Base-by-base conservation (phyloP, 1,140 invertebrate genomes). In the Myzus persicae region DNA sequence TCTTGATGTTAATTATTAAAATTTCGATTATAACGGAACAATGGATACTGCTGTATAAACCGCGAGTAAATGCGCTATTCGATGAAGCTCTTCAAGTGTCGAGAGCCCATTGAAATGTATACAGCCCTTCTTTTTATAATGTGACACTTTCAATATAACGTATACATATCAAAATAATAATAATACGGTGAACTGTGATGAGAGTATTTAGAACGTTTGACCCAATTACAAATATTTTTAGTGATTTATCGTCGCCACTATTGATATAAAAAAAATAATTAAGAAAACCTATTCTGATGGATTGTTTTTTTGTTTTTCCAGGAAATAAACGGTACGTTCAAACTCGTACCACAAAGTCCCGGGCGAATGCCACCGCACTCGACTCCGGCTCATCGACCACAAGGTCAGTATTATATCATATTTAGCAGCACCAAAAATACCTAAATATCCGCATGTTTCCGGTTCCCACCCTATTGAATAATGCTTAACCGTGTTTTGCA, bases 291-390 rank as follows among this genome's bases (percentile, higher is more conserved):
- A 22, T n/a, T 38, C 24, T 91, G 26, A n/a, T 36, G 1, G 9
- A 92, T 31, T 51, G 46, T 54, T 93, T 91, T 93, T 46, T 89
- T 6, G 76, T 93, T 76, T 67, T 94, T 94, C 18, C 94, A 96
- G 95, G 95, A 95, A 46, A 95, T 96, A 46, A 95, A 95, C 94
- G 96, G 96, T 2, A 95, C 95, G 94, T 96, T 96, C 93, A 95
- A 95, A 91, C 94, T 96, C 11, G 94, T 96, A 84, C 96, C 95
- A 11, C 95, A 96, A 94, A 95, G 95, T 67, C 94, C 95, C 44
- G 96, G 96, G 1, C 94, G 95, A 42, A 95, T 94, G 38, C 94
- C 94, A 44, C 91, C 91, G 14, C 91, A 93, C 81, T 93, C 91
- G 44, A 93, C 91, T 22, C 91, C 91, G 36, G 91, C 91, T 26